phyloP scores from a whole-genome alignment of 2,113 vertebrate species.

The Malurus alboscapulatus region DNA sequence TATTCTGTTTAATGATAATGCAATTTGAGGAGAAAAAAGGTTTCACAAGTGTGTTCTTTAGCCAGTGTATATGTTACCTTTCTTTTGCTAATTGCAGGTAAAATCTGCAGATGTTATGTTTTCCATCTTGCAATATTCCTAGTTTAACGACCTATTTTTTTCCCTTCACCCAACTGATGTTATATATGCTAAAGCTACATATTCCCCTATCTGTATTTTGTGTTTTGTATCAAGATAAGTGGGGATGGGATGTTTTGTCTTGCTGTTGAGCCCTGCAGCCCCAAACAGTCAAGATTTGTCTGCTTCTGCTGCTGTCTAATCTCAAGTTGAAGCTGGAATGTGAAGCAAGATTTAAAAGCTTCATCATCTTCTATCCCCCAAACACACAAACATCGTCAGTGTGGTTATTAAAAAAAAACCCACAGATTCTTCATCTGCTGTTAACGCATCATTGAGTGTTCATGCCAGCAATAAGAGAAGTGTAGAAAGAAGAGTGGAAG shows the following conservation, averaged over 20 bases:
- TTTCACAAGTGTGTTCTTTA: neutral
- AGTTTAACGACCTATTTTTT: neutral
- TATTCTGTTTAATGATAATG: neutral
- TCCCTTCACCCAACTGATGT: accelerated
- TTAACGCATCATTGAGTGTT: neutral
- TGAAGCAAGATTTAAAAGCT: neutral
- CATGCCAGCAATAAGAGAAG: neutral
- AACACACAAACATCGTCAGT: neutral
- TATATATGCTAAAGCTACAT: neutral
- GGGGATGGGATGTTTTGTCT: neutral
- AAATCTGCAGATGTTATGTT: neutral
- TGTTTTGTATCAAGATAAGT: neutral
- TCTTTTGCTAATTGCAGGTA: neutral
- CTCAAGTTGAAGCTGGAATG: neutral
- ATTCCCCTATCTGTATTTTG: neutral
- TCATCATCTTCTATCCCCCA: neutral
- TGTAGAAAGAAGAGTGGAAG: neutral
- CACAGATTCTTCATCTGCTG: neutral
- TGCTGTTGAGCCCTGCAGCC: neutral
- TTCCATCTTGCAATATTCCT: neutral
- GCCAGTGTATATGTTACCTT: neutral
- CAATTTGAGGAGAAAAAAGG: neutral
- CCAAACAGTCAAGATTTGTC: neutral
- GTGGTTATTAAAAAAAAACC: neutral
- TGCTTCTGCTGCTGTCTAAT: neutral